phyloP scores from a whole-genome alignment of 2,888 invertebrate species.

The Diarsia brunnea region DNA sequence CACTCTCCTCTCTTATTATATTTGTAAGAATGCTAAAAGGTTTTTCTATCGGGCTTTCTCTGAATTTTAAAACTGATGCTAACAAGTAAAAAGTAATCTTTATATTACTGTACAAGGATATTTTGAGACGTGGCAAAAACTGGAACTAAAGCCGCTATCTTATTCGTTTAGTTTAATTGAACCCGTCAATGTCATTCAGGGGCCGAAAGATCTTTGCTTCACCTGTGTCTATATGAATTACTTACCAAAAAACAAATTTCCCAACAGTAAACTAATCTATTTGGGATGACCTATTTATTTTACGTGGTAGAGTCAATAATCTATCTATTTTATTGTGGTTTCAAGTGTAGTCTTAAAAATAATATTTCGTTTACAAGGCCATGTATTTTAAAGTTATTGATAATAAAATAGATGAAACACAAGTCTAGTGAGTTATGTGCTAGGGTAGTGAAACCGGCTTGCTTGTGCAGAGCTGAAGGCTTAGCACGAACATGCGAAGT shows the following conservation, averaged over 20 bases:
- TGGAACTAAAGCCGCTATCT: not conserved
- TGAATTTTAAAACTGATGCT: not conserved
- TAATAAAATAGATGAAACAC: slow-evolving; percentile 6
- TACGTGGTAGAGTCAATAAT: not conserved
- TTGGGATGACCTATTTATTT: not conserved
- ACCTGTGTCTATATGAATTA: not conserved
- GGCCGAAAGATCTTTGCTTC: not conserved
- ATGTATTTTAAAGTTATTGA: slow-evolving; percentile 4
- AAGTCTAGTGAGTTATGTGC: not conserved
- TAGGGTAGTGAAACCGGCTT: not conserved
- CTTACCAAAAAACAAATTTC: not conserved
- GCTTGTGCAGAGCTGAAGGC: not conserved
- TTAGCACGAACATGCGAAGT: not conserved
- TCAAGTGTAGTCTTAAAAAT: not conserved
- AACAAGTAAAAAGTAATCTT: not conserved
- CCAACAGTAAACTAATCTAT: not conserved
- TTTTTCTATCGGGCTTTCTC: not conserved
- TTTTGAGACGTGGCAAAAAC: not conserved
- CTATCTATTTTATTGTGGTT: not conserved
- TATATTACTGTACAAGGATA: not conserved
- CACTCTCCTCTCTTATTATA: too few relatives aligned
- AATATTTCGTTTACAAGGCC: slow-evolving; percentile 17
- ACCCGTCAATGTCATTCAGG: not conserved
- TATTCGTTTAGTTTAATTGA: not conserved
- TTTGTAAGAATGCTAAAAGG: not conserved